Evolutionary conservation across 53 echinoderm and acorn worm genomes (phyloP).

Genomic region (Stichopus horrens): DNA sequence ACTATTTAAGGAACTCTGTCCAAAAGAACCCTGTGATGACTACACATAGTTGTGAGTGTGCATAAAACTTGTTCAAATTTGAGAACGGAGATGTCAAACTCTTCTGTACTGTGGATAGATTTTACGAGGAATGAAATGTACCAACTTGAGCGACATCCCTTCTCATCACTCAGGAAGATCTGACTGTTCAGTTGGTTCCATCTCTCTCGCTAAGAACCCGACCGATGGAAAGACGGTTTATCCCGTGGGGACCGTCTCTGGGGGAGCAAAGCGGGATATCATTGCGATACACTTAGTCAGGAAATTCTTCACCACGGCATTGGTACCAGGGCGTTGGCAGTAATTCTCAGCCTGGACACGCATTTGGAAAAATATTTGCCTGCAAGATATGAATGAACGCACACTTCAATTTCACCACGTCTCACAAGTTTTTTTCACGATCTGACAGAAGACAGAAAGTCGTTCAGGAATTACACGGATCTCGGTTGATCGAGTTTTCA

Average conservation of each 20-base stretch:
- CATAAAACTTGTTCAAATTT: too few species aligned
- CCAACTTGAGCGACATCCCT: neutral
- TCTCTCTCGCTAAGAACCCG: neutral
- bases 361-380: conserved; percentile 89
- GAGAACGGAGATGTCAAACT: too few species aligned
- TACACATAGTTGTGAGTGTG: too few species aligned
- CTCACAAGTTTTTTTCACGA: neutral
- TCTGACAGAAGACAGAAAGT: too few species aligned
- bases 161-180: neutral
- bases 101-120: neutral
- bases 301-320: conserved; percentile 67
- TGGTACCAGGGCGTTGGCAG: conserved; percentile 66
- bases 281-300: conserved; percentile 74
- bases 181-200: neutral
- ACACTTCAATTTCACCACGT: neutral
- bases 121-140: neutral
- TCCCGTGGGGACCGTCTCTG: conserved; percentile 18
- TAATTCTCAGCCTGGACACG: conserved; percentile 83
- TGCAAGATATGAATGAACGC: conserved; percentile 33
- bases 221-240: neutral
- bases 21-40: too few species aligned
- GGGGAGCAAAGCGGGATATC: conserved; percentile 82
- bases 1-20: too few species aligned
- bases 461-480: too few species aligned
- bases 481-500: too few species aligned